A percentile compares a stretch with the other conserved stretches of the same genome.
Evolutionary conservation across 2,113 vertebrate species (phyloP).

Genomic region (Nothobranchius kuhntae): DNA sequence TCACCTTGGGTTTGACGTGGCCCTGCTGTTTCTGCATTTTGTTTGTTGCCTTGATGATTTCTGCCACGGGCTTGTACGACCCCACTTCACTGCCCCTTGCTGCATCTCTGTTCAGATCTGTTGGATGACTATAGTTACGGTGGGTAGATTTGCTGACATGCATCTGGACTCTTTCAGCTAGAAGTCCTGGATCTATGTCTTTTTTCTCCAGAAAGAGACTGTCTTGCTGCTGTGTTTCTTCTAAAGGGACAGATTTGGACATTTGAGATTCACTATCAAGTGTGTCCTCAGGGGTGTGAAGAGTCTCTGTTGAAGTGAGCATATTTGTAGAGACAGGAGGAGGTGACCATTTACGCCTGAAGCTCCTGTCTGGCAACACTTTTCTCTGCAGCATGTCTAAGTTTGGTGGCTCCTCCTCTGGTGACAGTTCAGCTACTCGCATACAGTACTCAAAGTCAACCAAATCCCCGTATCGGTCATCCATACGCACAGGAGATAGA

Average conservation of each 20-base stretch:
- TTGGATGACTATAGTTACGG: neutral
- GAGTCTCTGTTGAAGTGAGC: slow-evolving; percentile 29
- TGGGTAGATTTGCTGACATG: slow-evolving; percentile 4
- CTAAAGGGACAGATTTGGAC: slow-evolving; percentile 13
- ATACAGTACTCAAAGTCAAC: slow-evolving; percentile 63
- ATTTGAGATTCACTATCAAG: slow-evolving; percentile 26
- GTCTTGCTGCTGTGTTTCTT: no score
- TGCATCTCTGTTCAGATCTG: slow-evolving; percentile 1
- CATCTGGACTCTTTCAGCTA: slow-evolving; percentile 2
- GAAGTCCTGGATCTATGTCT: slow-evolving; percentile 20
- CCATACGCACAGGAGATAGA: slow-evolving; percentile 26
- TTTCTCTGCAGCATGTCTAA: slow-evolving; percentile 68
- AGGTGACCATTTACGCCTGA: slow-evolving; percentile 62
- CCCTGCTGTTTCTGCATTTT: slow-evolving; percentile 61
- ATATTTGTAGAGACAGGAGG: slow-evolving; percentile 48
- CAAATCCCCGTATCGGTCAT: slow-evolving; percentile 51
- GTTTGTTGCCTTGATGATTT: slow-evolving; percentile 71
- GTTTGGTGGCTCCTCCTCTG: slow-evolving; percentile 47
- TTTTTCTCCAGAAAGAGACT: slow-evolving; percentile 12
- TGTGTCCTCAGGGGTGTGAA: slow-evolving; percentile 16
- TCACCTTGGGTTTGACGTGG: slow-evolving; percentile 30
- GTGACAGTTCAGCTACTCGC: slow-evolving; percentile 39
- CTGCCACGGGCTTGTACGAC: slow-evolving; percentile 72
- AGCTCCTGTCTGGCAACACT: slow-evolving; percentile 56
- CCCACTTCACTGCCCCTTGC: slow-evolving; percentile 23